Conservation (phyloP, 2,113 vertebrate species). For the Saguinus midas region DNA sequence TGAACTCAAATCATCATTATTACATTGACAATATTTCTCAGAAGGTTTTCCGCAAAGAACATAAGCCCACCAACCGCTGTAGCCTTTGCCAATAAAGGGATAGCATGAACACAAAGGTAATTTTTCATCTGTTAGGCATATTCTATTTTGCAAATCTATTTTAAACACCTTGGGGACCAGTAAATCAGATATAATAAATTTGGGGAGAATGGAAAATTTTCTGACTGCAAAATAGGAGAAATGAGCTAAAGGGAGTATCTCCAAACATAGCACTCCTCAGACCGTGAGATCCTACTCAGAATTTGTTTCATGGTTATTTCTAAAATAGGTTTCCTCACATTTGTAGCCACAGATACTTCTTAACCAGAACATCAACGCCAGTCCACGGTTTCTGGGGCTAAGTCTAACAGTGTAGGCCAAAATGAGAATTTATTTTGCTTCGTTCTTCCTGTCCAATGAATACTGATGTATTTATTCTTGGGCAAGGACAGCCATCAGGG, state of each 20-base stretch:
- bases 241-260: neutral
- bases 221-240: conserved; percentile 43
- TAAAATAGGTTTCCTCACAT: neutral
- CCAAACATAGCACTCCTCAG: neutral
- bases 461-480: neutral
- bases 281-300: neutral
- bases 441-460: neutral
- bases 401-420: neutral
- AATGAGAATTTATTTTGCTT: neutral
- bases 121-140: neutral
- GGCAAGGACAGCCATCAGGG: neutral
- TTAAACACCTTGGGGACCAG: conserved; percentile 37
- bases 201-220: conserved; percentile 62
- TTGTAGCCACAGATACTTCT: conserved; percentile 1
- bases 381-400: neutral
- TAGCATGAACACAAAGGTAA: neutral
- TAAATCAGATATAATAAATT: conserved; percentile 40
- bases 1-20: neutral
- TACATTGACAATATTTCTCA: conserved; percentile 29
- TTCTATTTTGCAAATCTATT: conserved; percentile 49
- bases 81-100: neutral
- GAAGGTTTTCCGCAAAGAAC: conserved; percentile 4
- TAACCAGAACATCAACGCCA: neutral
- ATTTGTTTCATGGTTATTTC: neutral
- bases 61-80: neutral